These are phyloP conservation scores for Xiphias gladius DNA, from an alignment of 2,113 vertebrate species.

Conservation along the genomic window DNA sequence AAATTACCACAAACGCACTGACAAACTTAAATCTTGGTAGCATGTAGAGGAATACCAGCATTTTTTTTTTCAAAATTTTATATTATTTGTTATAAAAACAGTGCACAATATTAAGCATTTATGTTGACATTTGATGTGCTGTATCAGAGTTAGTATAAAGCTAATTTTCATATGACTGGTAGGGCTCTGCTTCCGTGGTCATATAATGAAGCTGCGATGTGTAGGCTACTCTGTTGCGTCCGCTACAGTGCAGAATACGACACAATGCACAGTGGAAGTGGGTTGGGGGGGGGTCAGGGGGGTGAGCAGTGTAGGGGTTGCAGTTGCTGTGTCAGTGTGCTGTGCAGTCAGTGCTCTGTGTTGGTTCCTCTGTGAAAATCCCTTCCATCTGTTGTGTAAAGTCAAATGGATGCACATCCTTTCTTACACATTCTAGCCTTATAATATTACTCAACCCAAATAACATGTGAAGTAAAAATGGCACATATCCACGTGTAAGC, in stretches of 20 bases:
- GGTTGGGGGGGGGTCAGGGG: no score
- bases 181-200: neutral
- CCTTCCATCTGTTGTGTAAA: constrained; percentile 2
- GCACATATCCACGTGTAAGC: neutral
- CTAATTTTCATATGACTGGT: neutral
- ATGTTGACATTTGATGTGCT: neutral
- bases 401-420: neutral
- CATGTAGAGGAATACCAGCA: neutral
- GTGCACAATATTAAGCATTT: neutral
- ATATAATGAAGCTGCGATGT: no score
- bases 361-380: constrained; percentile 26
- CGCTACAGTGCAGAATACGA: no score
- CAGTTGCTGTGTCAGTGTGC: neutral
- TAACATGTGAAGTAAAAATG: neutral
- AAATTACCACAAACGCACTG: neutral
- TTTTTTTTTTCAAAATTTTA: neutral
- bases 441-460: neutral
- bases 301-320: neutral
- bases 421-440: constrained; percentile 15
- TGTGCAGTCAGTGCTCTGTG: constrained; percentile 1
- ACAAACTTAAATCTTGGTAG: neutral
- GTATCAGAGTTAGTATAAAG: neutral
- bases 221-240: no score
- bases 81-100: neutral
- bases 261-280: neutral